Base-by-base conservation (phyloP, 2,888 invertebrate species). In the Nemotelus nigrinus region DNA sequence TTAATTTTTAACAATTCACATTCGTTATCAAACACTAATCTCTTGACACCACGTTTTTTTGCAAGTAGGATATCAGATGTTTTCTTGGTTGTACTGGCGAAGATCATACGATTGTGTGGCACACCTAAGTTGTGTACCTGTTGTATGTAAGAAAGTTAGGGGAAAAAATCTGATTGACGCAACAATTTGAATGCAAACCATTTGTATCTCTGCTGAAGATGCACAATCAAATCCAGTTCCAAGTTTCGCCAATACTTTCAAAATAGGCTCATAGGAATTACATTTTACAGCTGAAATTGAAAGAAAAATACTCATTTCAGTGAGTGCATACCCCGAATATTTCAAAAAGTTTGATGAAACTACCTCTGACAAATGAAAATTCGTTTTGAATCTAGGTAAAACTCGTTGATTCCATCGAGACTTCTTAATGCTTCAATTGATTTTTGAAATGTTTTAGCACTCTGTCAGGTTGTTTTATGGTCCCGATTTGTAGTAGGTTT, bases 171-270 rank as follows among this genome's bases (percentile, higher is more conserved):
- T 57, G 7, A 3, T 50, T 43, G 6, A n/a, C 25, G 6, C 8
- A 10, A 58, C 1, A 25, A 5, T n/a, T 7, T 25, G 25, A 1
- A 25, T 25, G 25, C 25, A 25, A 25, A 97, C 91, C 84, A 94
- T 93, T 84, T 93, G 93, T 80, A 99, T 96, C 88, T 98, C 98
- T 79, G 88, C 91, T 89, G 96, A 97, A 80, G 98, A 98, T 75
- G 99, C 99, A 89, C 99, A 99, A 89, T 99, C 99, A 88, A 99
- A 99, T 80, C 95, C 94, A 60, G 93, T 90, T 68, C 98, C 99
- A 81, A 98, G 89, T 45, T 94, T 92, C 43, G 96, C 96, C 82
- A 99, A 89, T 4, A 95, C 91, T 86, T 94, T 91, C 82, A 99
- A 88, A 79, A 99, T 91, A 81, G 93, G 88, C 77, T 91, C 89